Conservation (phyloP, 2,888 invertebrate species). For the Linnaemya tessellans region DNA sequence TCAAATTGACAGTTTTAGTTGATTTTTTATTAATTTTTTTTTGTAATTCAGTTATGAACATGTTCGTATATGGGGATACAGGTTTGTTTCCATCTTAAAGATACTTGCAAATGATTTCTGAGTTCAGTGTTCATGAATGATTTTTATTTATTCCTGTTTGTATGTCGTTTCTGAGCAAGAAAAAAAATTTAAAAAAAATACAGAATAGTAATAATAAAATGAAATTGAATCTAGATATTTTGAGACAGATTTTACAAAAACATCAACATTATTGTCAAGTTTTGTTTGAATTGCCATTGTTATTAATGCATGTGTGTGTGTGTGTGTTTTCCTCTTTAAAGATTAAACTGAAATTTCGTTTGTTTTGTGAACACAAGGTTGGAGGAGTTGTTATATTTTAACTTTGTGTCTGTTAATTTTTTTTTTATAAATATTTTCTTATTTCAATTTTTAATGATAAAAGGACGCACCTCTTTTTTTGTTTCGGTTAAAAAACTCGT, state of each 20-base stretch:
- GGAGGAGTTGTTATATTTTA: slow-evolving; percentile 68
- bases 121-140: slow-evolving; percentile 58
- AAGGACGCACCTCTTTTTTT: slow-evolving; percentile 74
- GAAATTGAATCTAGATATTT: slow-evolving; percentile 25
- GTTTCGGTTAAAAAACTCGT: neutral
- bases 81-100: slow-evolving; percentile 42
- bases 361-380: slow-evolving; percentile 75
- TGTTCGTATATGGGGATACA: slow-evolving; percentile 37
- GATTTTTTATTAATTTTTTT: slow-evolving; percentile 10
- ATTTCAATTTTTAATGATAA: slow-evolving; percentile 53
- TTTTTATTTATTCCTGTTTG: slow-evolving; percentile 55
- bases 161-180: slow-evolving; percentile 33
- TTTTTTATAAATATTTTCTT: slow-evolving; percentile 41
- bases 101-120: slow-evolving; percentile 44
- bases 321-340: slow-evolving; percentile 61
- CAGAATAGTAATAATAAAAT: no score
- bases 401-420: slow-evolving; percentile 44
- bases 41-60: neutral
- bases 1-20: slow-evolving; percentile 52
- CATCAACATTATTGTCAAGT: slow-evolving; percentile 50
- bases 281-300: slow-evolving; percentile 58
- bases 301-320: slow-evolving; percentile 31
- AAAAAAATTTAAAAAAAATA: slow-evolving; percentile 8
- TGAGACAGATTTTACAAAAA: slow-evolving; percentile 60
- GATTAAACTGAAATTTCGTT: slow-evolving; percentile 65